These are phyloP conservation scores for Antrozous pallidus DNA, from an alignment of 2,797 vertebrate genomes.

Conservation along the genomic window DNA sequence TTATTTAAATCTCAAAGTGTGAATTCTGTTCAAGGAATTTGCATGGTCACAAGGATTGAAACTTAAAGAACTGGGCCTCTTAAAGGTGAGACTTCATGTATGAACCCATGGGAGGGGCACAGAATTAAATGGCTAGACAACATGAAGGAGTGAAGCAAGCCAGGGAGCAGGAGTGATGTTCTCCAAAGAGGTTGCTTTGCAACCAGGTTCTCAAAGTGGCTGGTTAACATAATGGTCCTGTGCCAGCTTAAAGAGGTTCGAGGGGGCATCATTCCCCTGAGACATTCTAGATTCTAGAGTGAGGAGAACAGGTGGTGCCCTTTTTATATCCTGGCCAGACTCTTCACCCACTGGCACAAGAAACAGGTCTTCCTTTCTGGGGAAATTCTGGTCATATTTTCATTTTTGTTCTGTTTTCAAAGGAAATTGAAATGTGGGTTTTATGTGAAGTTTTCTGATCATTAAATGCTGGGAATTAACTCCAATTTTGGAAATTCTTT, in stretches of 20 bases:
- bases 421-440: background rate
- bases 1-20: background rate
- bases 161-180: background rate
- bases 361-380: background rate
- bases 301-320: background rate
- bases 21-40: background rate
- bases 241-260: background rate
- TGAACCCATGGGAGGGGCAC: background rate
- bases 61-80: background rate
- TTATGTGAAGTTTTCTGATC: background rate
- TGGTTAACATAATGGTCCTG: too few relatives aligned
- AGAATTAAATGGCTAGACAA: background rate
- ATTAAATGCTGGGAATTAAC: background rate
- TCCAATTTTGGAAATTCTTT: background rate
- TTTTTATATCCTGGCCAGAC: background rate
- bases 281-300: background rate
- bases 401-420: background rate
- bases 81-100: background rate
- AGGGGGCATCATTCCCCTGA: background rate
- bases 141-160: background rate
- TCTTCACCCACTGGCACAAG: background rate
- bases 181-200: background rate
- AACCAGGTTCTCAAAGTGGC: background rate
- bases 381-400: background rate
- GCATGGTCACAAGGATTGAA: background rate